phyloP scores from a whole-genome alignment of 2,797 vertebrate genomes.

The Anguilla pacifica region DNA sequence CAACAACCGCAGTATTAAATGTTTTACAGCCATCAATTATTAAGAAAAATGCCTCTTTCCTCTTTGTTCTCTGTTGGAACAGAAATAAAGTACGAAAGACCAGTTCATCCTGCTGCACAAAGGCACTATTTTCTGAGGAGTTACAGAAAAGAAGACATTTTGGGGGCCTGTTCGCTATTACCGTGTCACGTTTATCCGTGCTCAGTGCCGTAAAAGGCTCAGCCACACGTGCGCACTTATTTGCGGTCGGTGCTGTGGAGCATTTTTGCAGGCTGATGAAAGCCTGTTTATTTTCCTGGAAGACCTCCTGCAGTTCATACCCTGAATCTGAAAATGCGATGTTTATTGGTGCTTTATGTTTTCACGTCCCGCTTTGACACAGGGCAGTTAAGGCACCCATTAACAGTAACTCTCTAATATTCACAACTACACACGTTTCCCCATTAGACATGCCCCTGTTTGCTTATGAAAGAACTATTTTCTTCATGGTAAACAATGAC shows the following conservation, averaged over 20 bases:
- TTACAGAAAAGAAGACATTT: neutral
- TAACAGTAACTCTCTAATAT: slow-evolving; percentile 19
- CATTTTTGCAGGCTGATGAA: slow-evolving; percentile 19
- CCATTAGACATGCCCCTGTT: neutral
- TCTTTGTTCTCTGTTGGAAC: neutral
- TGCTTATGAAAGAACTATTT: neutral
- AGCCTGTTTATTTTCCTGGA: slow-evolving; percentile 16
- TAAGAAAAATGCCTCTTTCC: slow-evolving; percentile 4
- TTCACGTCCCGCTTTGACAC: slow-evolving; percentile 33
- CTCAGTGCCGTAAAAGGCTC: slow-evolving; percentile 5
- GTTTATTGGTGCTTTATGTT: slow-evolving; percentile 45
- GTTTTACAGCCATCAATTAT: neutral
- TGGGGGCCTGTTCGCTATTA: slow-evolving; percentile 22
- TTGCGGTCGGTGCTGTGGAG: slow-evolving; percentile 4
- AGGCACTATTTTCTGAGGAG: neutral
- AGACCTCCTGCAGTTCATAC: slow-evolving; percentile 13
- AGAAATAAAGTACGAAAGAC: slow-evolving; percentile 13
- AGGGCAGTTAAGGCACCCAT: slow-evolving; percentile 37
- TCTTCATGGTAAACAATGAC: neutral
- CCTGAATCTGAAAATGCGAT: slow-evolving; percentile 13
- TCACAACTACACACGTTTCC: slow-evolving; percentile 24
- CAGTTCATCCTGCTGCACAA: neutral
- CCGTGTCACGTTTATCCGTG: slow-evolving; percentile 14
- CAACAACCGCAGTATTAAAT: neutral
- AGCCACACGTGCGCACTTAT: slow-evolving; percentile 17